phyloP scores from a whole-genome alignment of 1,140 invertebrate genomes.

The Pemphigus obesinymphae region DNA sequence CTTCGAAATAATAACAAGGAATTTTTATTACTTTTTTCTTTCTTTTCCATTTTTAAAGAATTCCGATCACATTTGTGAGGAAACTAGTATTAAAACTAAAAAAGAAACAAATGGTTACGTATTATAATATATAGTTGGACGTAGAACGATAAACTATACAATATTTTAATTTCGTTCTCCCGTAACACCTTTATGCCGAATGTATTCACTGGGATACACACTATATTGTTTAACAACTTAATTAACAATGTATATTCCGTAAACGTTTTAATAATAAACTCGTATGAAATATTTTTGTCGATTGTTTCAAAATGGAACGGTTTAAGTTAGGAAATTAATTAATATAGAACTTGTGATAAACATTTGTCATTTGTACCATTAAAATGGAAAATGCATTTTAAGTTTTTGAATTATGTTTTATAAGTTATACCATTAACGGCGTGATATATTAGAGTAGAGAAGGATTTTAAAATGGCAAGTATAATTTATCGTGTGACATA shows the following conservation, averaged over 20 bases:
- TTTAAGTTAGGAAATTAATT: constrained; percentile 22
- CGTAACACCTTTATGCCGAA: not conserved
- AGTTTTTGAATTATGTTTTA: constrained; percentile 32
- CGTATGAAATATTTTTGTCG: not conserved
- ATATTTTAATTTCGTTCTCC: not conserved
- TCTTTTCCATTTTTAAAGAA: constrained; percentile 1
- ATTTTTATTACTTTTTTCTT: constrained; percentile 22
- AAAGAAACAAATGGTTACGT: not conserved
- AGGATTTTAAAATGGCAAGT: constrained; percentile 12
- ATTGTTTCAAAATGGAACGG: constrained; percentile 3
- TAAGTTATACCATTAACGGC: constrained; percentile 17
- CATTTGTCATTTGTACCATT: constrained; percentile 28
- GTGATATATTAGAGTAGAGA: constrained; percentile 25
- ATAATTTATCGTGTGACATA: constrained; percentile 14
- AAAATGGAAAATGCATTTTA: constrained; percentile 27
- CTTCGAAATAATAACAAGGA: constrained; percentile 12
- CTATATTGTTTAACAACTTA: too few relatives aligned
- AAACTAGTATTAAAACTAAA: not conserved
- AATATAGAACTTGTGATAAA: not conserved
- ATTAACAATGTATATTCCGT: not conserved
- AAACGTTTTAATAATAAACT: not conserved
- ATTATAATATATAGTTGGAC: not conserved
- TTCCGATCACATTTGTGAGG: not conserved
- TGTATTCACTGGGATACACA: not conserved
- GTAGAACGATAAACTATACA: not conserved